phyloP scores from a whole-genome alignment of 2,888 invertebrate genomes.

The Allygus modestus region DNA sequence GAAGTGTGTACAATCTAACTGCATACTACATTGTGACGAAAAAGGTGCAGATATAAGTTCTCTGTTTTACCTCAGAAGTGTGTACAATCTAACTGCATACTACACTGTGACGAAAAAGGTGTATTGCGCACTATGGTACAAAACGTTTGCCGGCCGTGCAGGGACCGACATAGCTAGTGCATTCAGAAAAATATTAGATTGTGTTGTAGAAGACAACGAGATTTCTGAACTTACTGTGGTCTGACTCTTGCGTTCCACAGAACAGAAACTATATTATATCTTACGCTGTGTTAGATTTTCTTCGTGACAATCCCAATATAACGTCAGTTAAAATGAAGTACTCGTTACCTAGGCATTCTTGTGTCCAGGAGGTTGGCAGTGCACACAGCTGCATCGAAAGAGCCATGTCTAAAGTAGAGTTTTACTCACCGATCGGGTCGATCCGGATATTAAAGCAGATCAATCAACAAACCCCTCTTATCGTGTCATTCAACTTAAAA shows the following conservation, averaged over 20 bases:
- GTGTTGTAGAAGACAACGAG: conserved; percentile 44
- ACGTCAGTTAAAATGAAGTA: conserved; percentile 16
- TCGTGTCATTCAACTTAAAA: conserved; percentile 48
- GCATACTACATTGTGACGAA: conserved; percentile 50
- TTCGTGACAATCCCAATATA: conserved; percentile 3
- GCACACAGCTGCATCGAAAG: conserved; percentile 37
- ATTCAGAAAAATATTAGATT: conserved; percentile 43
- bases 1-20: conserved; percentile 53
- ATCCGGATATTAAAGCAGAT: conserved; percentile 48
- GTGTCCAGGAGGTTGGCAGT: conserved; percentile 44
- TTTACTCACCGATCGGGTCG: conserved; percentile 47
- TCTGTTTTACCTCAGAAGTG: conserved; percentile 54
- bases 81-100: conserved; percentile 48
- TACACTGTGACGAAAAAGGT: conserved; percentile 52
- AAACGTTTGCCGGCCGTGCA: not conserved
- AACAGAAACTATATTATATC: conserved; percentile 49
- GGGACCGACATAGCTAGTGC: conserved; percentile 52
- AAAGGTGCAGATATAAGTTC: conserved; percentile 48
- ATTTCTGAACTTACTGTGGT: conserved; percentile 40
- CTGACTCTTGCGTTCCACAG: conserved; percentile 51
- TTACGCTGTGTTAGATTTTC: conserved; percentile 48
- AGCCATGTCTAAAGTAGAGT: conserved; percentile 18
- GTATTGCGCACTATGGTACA: conserved; percentile 45
- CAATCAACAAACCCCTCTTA: conserved; percentile 52
- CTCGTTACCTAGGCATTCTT: conserved; percentile 52